Evolutionary conservation across 2,888 invertebrate species (phyloP), one percentile per base, ranked within the genome.

Genomic region (Leptinotarsa peninsularis): DNA sequence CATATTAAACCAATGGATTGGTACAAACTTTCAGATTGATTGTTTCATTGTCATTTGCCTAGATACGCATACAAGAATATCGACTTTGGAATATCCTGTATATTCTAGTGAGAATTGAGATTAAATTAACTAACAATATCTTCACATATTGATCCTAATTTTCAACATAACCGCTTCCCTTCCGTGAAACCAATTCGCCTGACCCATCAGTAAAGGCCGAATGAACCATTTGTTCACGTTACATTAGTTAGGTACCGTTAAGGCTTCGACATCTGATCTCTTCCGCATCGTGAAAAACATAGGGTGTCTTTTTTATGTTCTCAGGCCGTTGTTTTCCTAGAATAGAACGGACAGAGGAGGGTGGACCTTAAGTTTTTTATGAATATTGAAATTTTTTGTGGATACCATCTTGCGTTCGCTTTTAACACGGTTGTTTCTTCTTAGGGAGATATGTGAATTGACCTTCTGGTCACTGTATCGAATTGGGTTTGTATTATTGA

Each of bases 301-400:
- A 68, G 54, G 21, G 54, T 58, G 58, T 60, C n/a, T 74, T 76
- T 76, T 76, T 76, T 74, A 73, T 52, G 70, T 49, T 49, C 58
- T 27, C 66, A 43, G 78, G 83, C 85, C 84, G 85, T 85, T 85
- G 72, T 66, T 82, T 84, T 85, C 85, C 78, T 76, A 76, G 85
- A 85, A 85, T 79, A 75, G 80, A 83, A 81, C 81, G 81, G 82
- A 81, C 81, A 74, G 66, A 77, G 77, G 79, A 80, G 79, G 78
- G 70, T 73, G 75, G 66, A 60, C 76, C 76, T 71, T 66, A 66
- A 33, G 58, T 76, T 77, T 81, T 77, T 79, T 76, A 70, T 78
- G 72, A 71, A 76, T 76, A 76, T 76, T 72, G 76, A 76, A 72
- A 66, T 74, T 75, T 74, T 76, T 75, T 58, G 70, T 70, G 43